Base-by-base conservation (phyloP, 2,888 invertebrate genomes). In the Hesperia comma region DNA sequence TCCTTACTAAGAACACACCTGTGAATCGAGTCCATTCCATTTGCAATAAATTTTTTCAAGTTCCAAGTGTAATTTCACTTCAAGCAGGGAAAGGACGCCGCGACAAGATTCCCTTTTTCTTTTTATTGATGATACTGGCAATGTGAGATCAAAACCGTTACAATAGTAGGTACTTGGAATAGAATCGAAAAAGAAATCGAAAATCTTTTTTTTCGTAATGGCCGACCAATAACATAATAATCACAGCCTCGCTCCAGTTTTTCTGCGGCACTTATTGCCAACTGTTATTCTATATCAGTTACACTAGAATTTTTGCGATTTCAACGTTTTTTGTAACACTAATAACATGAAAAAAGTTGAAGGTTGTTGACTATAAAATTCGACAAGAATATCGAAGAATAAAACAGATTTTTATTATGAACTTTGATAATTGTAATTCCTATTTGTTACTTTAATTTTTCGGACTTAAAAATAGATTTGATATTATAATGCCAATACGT, bases 41-140 rank as follows among this genome's bases (percentile, higher is more conserved):
- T 64, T 64, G 57, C 57, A 64, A 58, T 64, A 64, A 64, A 58
- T 64, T 64, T 53, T 60, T 64, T 58, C 58, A 64, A 57, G 53
- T 64, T 51, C 51, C 58, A 51, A 58, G 51, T 32, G 49, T 64
- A 64, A 64, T 64, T 64, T 60, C 40, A 32, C 53, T 57, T 51
- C 32, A 33, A 19, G 41, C n/a, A 53, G 15, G 21, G 54, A 32
- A 60, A 53, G 57, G 57, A 40, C 14, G 41, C 43, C 6, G 32
- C 40, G 33, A 49, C 26, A 51, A 58, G 53, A 53, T 54, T 58
- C 43, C 43, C 40, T 21, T 53, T 58, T 51, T 43, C 21, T 51
- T 37, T 15, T 26, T 53, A 26, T 26, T 57, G 55, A 63, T 56
- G 63, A 19, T 32, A 55, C 10, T 21, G 19, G 55, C 33, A 63